Percentiles rank a stretch among this genome's conserved stretches.
Conservation (phyloP, 2,888 invertebrate species). For the Drosophila testacea region DNA sequence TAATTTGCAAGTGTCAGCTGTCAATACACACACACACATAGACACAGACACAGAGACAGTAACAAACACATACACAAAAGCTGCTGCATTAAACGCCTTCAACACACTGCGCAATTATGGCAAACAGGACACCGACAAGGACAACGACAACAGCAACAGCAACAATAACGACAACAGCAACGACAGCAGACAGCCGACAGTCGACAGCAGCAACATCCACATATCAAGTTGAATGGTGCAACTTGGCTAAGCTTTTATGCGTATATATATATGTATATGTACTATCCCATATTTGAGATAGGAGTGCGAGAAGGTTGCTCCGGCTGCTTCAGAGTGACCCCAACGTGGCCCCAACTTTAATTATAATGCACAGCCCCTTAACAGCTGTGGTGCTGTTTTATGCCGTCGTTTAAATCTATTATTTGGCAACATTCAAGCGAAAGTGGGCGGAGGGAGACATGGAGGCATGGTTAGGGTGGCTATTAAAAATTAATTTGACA, state of each 20-base stretch:
- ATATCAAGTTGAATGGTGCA: conserved; percentile 43
- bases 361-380: conserved; percentile 61
- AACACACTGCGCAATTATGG: conserved; percentile 68
- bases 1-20: conserved; percentile 79
- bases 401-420: conserved; percentile 81
- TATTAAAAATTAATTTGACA: conserved; percentile 82
- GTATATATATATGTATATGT: conserved; percentile 24
- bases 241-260: conserved; percentile 50
- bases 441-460: not conserved
- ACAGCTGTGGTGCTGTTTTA: conserved; percentile 28
- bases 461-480: conserved; percentile 35
- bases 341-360: conserved; percentile 60
- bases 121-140: conserved; percentile 42
- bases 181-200: conserved; percentile 14
- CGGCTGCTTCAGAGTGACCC: conserved; percentile 30
- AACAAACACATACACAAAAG: not conserved
- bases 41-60: not conserved
- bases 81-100: conserved; percentile 57
- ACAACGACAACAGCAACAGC: conserved; percentile 6
- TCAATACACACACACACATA: conserved; percentile 55
- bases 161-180: conserved; percentile 2
- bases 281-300: not conserved
- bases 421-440: conserved; percentile 73
- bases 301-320: not conserved
- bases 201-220: conserved; percentile 38